phyloP scores from a whole-genome alignment of 2,797 vertebrate species.

The Paedocypris micromegethes region DNA sequence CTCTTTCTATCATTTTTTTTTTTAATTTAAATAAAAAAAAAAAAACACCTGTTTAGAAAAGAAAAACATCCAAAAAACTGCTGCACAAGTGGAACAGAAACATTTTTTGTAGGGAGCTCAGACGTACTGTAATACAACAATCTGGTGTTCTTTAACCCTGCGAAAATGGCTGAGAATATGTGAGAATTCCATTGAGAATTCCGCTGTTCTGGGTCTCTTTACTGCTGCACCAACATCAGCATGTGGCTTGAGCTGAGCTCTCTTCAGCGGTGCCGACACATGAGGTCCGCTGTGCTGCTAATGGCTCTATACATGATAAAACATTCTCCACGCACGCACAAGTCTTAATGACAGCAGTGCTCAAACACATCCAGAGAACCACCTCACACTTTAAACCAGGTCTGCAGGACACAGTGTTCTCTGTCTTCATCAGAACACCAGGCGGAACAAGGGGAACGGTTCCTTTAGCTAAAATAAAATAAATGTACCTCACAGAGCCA shows the following conservation, averaged over 20 bases:
- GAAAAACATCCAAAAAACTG: neutral
- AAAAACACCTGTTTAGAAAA: neutral
- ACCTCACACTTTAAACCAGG: constrained; percentile 22
- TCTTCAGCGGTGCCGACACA: constrained; percentile 1
- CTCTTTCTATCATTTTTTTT: no score
- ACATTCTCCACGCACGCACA: constrained; percentile 7
- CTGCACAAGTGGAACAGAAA: constrained; percentile 12
- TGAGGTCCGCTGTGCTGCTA: constrained; percentile 7
- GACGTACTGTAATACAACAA: constrained; percentile 3
- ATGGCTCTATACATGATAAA: constrained; percentile 29
- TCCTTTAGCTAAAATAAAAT: no score
- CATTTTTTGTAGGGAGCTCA: constrained; percentile 6
- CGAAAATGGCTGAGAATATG: constrained; percentile 29
- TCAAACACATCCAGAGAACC: constrained; percentile 3
- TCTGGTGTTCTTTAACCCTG: constrained; percentile 27
- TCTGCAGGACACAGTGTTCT: constrained; percentile 23
- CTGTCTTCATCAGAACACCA: constrained; percentile 13
- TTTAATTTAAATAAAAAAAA: no score
- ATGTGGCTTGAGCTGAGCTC: constrained; percentile 22
- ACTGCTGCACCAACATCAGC: constrained; percentile 38
- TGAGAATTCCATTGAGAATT: constrained; percentile 46
- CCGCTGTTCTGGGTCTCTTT: constrained; percentile 33
- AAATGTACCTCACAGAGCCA: no score
- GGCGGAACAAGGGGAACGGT: constrained; percentile 6
- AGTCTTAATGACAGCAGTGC: constrained; percentile 11